Base-by-base conservation (phyloP, 2,113 vertebrate genomes). In the Tetrax tetrax region DNA sequence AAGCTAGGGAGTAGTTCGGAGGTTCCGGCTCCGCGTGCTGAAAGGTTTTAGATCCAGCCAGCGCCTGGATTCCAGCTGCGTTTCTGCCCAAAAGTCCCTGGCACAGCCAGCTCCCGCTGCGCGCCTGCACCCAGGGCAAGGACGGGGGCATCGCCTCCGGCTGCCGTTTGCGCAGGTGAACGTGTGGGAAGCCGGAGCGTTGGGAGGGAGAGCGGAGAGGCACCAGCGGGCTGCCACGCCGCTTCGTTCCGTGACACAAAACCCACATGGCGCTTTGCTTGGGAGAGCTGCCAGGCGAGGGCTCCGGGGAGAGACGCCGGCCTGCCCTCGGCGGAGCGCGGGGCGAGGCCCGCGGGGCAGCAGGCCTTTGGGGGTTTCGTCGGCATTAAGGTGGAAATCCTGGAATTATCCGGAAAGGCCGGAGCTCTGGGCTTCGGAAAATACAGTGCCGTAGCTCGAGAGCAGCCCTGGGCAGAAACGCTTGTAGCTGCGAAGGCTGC, bases 301-400 rank as follows among this genome's bases (percentile, higher is more conserved):
- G n/a, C 66, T 79, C 33, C 9, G 5, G 75, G 51, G 33, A 38
- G 20, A 19, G 86, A 47, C 51, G 71, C 3, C 2, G 4, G 14
- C 51, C 13, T 50, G 68, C 9, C 37, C 72, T 31, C 4, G 2
- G 10, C 2, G 0, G 12, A 63, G 48, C 28, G 24, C 37, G 33
- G 57, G 50, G 20, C 59, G 43, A 22, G 29, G 21, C 56, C 47
- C 15, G 4, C 0, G 3, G 38, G 66, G 15, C 27, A 35, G 5
- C 48, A 12, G 14, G 59, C 27, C 38, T 10, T 33, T 17, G 59
- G 54, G 48, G 12, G 18, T 20, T 15, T 77, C 10, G 1, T 6
- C 2, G 3, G 5, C 13, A n/a, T 31, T 31, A 21, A 35, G 0
- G 0, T 9, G 53, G 76, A 63, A 38, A 65, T 27, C 35, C 31